Conservation (phyloP, 2,888 invertebrate genomes). For the Tupiocoris notatus region DNA sequence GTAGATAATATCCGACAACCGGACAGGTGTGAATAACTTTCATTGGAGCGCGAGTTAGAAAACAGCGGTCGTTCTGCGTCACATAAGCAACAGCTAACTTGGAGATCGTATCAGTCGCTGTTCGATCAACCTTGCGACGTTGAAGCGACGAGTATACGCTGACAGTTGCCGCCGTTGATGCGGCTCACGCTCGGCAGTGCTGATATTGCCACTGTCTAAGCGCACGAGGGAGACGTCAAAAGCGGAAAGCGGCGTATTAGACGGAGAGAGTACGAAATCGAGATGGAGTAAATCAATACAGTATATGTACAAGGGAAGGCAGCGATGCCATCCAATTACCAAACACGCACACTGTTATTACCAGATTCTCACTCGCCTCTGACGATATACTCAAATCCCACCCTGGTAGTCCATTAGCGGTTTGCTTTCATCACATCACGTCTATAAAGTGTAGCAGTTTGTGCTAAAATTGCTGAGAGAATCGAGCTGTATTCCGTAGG, state of each 20-base stretch:
- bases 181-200: not conserved
- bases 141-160: not conserved
- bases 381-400: not conserved
- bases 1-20: too few species aligned
- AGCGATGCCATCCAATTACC: constrained; percentile 19
- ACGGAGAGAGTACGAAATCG: not conserved
- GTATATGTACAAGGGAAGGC: not conserved
- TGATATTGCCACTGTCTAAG: not conserved
- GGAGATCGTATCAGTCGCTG: constrained; percentile 8
- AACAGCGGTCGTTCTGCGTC: constrained; percentile 4
- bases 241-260: not conserved
- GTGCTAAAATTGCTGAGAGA: too few species aligned
- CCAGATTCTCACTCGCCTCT: not conserved
- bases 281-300: constrained; percentile 18
- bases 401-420: not conserved
- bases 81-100: constrained; percentile 30
- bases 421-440: not conserved
- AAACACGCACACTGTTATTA: constrained; percentile 21
- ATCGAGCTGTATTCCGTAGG: too few species aligned
- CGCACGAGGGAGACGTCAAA: not conserved
- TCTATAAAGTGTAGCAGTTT: too few species aligned
- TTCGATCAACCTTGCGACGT: not conserved
- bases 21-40: not conserved
- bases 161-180: not conserved
- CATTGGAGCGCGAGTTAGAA: not conserved